A percentile compares a stretch with the other conserved stretches of the same genome.
phyloP scores from a whole-genome alignment of 2,888 invertebrate species.

The Helicoverpa assulta region DNA sequence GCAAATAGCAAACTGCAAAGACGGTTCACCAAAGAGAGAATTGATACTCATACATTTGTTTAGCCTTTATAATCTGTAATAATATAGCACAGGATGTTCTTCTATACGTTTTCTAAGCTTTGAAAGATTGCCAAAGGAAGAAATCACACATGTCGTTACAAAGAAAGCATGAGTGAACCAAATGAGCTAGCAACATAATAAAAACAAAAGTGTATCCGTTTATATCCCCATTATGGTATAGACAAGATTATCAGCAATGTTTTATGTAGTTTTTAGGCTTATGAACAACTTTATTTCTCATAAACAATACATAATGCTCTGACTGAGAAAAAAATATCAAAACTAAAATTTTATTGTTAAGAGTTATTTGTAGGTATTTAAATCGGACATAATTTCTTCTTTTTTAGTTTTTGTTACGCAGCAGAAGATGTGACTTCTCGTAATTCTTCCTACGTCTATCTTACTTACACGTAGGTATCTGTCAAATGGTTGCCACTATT shows the following conservation, averaged over 20 bases:
- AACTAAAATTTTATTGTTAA: too few species aligned
- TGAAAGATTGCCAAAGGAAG: conserved; percentile 44
- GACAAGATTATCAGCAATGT: conserved; percentile 22
- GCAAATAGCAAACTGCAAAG: background rate
- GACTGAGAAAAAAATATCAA: too few species aligned
- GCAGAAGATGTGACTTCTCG: conserved; percentile 5
- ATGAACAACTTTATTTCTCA: too few species aligned
- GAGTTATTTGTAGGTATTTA: too few species aligned
- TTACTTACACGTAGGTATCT: background rate
- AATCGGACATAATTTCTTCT: too few species aligned
- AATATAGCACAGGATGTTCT: conserved; percentile 8
- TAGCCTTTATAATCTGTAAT: conserved; percentile 2
- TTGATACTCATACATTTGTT: too few species aligned
- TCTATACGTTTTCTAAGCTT: conserved; percentile 9
- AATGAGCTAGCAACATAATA: conserved; percentile 37
- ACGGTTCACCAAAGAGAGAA: background rate
- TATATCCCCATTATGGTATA: conserved; percentile 23
- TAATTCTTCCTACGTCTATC: too few species aligned
- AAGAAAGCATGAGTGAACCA: conserved; percentile 29
- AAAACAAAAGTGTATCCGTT: conserved; percentile 42
- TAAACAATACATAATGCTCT: too few species aligned
- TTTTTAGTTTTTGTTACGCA: conserved; percentile 30
- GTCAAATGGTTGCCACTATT: too few species aligned
- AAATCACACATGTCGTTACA: conserved; percentile 22
- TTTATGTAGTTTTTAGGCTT: background rate